A percentile compares a stretch with the other conserved stretches of the same genome.
phyloP scores from a whole-genome alignment of 2,888 invertebrate genomes.

The Drosophila neonasuta region DNA sequence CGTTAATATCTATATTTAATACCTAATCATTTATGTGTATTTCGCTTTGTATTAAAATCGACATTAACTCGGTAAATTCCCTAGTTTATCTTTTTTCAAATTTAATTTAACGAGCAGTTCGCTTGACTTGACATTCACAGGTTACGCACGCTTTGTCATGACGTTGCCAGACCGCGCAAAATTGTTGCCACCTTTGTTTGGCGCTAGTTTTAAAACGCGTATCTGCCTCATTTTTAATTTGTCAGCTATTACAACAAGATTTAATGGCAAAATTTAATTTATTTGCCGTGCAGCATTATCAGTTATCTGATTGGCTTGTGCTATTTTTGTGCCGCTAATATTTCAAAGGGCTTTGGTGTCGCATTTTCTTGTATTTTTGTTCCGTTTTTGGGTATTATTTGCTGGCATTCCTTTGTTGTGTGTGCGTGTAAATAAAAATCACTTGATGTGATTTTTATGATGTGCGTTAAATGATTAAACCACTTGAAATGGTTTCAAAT shows the following conservation, averaged over 20 bases:
- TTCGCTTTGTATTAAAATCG: constrained; percentile 58
- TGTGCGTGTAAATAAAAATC: constrained; percentile 72
- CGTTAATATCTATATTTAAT: constrained; percentile 62
- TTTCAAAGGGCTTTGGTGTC: constrained; percentile 63
- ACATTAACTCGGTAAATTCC: constrained; percentile 7
- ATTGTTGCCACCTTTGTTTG: neutral
- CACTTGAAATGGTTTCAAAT: constrained; percentile 78
- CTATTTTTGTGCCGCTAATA: constrained; percentile 25
- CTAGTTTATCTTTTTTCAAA: neutral
- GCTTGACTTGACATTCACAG: constrained; percentile 31
- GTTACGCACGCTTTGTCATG: neutral
- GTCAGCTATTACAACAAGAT: neutral
- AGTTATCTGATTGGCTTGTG: constrained; percentile 19
- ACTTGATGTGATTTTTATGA: constrained; percentile 78
- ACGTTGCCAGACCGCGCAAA: constrained; percentile 26
- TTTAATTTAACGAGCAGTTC: too few relatives aligned
- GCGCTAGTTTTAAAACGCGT: constrained; percentile 16
- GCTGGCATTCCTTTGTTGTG: constrained; percentile 50
- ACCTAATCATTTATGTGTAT: constrained; percentile 48
- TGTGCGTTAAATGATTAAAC: constrained; percentile 79
- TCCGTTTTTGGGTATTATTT: constrained; percentile 12
- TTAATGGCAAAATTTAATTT: neutral
- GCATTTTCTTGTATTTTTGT: constrained; percentile 11
- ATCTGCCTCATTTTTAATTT: neutral
- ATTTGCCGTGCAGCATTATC: neutral